Evolutionary conservation across 92 coral and sea anemone species (phyloP), one percentile per base, ranked within the genome.

Genomic region (Phenganax marumi): DNA sequence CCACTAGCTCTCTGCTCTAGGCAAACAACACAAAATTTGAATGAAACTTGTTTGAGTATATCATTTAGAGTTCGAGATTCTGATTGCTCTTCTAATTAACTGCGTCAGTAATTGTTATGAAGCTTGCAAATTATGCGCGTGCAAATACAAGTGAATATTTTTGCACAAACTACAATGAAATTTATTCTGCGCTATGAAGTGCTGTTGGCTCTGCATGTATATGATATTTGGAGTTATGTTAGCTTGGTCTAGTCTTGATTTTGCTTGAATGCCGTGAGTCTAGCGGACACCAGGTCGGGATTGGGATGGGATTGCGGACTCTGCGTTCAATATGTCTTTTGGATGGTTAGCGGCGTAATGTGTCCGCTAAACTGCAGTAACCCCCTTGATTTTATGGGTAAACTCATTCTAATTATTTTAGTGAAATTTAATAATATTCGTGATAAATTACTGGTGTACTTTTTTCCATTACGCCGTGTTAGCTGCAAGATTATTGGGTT

Each of bases 41-140:
- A 77, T 77, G 60, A 57, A 14, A 24, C 22, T 21, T 77, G 81
- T 60, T 77, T 77, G 70, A 62, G 68, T 62, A 19, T 14, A 2
- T 21, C n/a, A n/a, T 56, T 33, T 43, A 56, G 10, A 2, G 0
- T 60, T 56, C 68, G 81, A 11, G 17, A 77, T 77, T 62, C 53
- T 77, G 60, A 77, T 77, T 25, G 70, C 24, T 1, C 51, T 48
- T 26, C 17, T 57, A 77, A 77, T 77, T 77, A 77, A 56, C 51
- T 12, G 55, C 81, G 81, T 77, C 81, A 77, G 68, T 39, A 62
- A 62, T 19, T 39, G 68, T 8, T n/a, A 62, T 19, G 43, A 62
- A 62, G 68, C 68, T 62, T 23, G 6, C 5, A 18, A 33, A 19
- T 62, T n/a, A 62, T 62, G 68, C 68, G 8, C 68, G 43, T 33